Conservation (phyloP, 2,888 invertebrate species). For the Monopis laevigella region DNA sequence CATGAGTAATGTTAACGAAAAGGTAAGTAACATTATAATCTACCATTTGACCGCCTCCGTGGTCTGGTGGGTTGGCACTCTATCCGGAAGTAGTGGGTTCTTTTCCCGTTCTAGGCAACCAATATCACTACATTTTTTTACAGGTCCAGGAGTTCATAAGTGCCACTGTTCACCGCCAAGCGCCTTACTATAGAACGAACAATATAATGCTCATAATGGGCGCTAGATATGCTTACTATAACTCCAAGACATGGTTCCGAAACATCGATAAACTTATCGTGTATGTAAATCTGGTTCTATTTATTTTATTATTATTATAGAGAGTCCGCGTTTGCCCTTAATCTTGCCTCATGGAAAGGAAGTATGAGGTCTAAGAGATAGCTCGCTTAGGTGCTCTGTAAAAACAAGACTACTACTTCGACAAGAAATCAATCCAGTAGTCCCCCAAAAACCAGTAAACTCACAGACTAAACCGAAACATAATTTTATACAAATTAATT, state of each 20-base stretch:
- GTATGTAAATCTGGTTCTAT: slow-evolving; percentile 67
- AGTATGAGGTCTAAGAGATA: too few relatives aligned
- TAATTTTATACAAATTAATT: too few relatives aligned
- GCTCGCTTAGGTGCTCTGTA: too few relatives aligned
- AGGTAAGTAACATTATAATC: slow-evolving; percentile 54
- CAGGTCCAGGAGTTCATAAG: slow-evolving; percentile 69
- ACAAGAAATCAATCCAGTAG: too few relatives aligned
- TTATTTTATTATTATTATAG: background rate
- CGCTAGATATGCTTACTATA: slow-evolving; percentile 83
- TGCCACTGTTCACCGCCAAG: slow-evolving; percentile 56
- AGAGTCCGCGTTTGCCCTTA: background rate
- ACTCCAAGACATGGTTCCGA: slow-evolving; percentile 77
- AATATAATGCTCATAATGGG: slow-evolving; percentile 92
- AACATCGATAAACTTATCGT: slow-evolving; percentile 88
- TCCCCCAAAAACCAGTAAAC: too few relatives aligned
- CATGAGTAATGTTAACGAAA: slow-evolving; percentile 78
- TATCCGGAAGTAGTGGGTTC: background rate
- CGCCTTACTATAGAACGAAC: slow-evolving; percentile 51
- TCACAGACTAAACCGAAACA: too few relatives aligned
- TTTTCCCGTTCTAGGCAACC: background rate
- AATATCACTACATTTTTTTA: background rate
- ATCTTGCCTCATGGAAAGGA: too few relatives aligned
- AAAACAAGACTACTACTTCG: too few relatives aligned
- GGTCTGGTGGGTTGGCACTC: slow-evolving; percentile 1
- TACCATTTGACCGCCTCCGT: background rate